Base-by-base conservation (phyloP, 2,113 vertebrate species). In the Pelodiscus sinensis region DNA sequence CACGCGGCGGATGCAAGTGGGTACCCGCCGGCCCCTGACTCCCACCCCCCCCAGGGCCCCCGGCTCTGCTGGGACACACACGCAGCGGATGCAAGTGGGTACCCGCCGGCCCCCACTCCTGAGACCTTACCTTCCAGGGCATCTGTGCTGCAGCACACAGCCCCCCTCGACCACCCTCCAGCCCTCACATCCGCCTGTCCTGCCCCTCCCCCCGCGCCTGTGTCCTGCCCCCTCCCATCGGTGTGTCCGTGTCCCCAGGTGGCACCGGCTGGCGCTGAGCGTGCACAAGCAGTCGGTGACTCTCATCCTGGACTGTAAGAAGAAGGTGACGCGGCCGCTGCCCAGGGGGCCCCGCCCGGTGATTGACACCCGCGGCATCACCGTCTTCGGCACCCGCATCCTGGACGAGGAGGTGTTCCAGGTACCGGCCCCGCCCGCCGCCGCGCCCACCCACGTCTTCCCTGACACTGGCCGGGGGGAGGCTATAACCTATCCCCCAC, bases 401-500 rank as follows among this genome's bases (percentile, higher is more conserved):
- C 97, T 99, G 16, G 99, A 99, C 50, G 98, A 99, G 78, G 98
- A 99, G 94, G 98, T 99, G 81, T 99, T 99, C 93, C 98, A 99
- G 98, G 99, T 99, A 93, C 96, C 11, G 5, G 3, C 54, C 31
- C 57, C 60, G 2, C 38, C 18, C 6, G 25, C 6, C 14, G 38
- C 25, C 6, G 25, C 10, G 14, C 18, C 19, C 65, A 3, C 44
- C 24, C 44, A 6, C 51, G 22, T 79, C 38, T 79, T 27, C 52
- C 29, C 38, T 9, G 12, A 68, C 15, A 16, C 62, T 68, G 29
- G 7, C 62, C n/a, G 62, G n/a, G n/a, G n/a, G n/a, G n/a, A n/a
- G n/a, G n/a, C n/a, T n/a, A n/a, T n/a, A n/a, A n/a, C n/a, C n/a
- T n/a, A n/a, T n/a, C n/a, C n/a, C n/a, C n/a, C n/a, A n/a, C n/a